Conservation (phyloP, 53 echinoderm and acorn worm genomes). For the Crossaster papposus region DNA sequence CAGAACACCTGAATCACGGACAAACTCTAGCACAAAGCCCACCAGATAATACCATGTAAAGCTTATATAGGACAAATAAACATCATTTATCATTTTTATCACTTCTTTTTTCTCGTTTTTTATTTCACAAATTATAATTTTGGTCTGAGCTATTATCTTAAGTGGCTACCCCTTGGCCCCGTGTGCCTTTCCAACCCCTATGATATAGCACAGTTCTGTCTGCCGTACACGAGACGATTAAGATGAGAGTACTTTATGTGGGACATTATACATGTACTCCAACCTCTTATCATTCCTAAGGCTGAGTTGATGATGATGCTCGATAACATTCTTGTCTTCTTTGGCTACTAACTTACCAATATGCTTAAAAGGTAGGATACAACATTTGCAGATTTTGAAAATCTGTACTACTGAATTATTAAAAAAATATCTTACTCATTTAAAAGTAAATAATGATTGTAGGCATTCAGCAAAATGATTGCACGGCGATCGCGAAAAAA, state of each 20-base stretch:
- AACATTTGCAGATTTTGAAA: too few species aligned
- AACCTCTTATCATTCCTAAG: not conserved
- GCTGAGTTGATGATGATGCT: not conserved
- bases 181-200: not conserved
- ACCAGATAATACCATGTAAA: not conserved
- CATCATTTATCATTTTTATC: conserved; percentile 43
- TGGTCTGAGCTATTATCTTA: conserved; percentile 9
- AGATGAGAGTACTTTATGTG: not conserved
- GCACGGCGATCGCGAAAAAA: too few species aligned
- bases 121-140: not conserved
- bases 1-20: not conserved
- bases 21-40: conserved; percentile 5
- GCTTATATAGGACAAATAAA: conserved; percentile 4
- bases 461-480: too few species aligned
- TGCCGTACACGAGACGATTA: not conserved
- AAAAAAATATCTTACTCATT: too few species aligned
- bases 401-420: too few species aligned
- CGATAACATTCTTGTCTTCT: not conserved
- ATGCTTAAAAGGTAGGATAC: too few species aligned
- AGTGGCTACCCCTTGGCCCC: conserved; percentile 6
- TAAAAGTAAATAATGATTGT: too few species aligned
- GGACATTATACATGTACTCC: conserved; percentile 12
- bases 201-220: not conserved
- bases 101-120: not conserved
- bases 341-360: not conserved